These are phyloP conservation scores for Genyomyrus donnyi DNA, from an alignment of 2,113 vertebrate species.

Conservation along the genomic window DNA sequence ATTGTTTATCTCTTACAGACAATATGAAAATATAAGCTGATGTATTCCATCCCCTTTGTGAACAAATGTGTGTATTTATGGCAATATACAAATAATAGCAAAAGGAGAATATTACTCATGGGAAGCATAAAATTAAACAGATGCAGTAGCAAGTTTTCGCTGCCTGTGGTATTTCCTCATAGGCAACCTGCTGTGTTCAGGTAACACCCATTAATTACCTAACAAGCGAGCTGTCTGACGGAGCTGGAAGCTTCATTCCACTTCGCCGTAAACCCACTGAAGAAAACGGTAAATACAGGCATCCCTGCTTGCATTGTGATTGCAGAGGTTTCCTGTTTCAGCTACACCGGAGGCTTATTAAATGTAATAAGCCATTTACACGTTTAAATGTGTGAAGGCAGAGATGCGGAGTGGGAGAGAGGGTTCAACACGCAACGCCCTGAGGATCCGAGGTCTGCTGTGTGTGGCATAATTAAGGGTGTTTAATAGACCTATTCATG, in stretches of 20 bases:
- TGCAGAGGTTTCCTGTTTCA: background rate
- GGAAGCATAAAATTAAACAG: background rate
- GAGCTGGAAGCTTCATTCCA: background rate
- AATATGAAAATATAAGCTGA: background rate
- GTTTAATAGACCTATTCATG: background rate
- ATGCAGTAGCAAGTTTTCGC: background rate
- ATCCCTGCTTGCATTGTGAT: background rate
- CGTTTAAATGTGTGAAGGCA: background rate
- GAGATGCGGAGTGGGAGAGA: background rate
- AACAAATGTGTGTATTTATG: background rate
- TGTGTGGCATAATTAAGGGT: background rate
- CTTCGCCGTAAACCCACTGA: background rate
- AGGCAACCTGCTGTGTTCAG: background rate
- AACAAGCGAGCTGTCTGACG: background rate
- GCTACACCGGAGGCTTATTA: background rate
- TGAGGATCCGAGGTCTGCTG: background rate
- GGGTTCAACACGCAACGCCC: background rate
- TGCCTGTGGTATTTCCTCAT: slow-evolving; percentile 9
- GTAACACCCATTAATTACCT: background rate
- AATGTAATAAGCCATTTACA: background rate
- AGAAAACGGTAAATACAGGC: background rate
- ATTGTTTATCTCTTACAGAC: background rate
- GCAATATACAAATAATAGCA: background rate
- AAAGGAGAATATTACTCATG: background rate
- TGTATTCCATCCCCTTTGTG: background rate